Evolutionary conservation across 2,113 vertebrate genomes (phyloP), one percentile per base, ranked within the genome.

Genomic region (Epinephelus moara): DNA sequence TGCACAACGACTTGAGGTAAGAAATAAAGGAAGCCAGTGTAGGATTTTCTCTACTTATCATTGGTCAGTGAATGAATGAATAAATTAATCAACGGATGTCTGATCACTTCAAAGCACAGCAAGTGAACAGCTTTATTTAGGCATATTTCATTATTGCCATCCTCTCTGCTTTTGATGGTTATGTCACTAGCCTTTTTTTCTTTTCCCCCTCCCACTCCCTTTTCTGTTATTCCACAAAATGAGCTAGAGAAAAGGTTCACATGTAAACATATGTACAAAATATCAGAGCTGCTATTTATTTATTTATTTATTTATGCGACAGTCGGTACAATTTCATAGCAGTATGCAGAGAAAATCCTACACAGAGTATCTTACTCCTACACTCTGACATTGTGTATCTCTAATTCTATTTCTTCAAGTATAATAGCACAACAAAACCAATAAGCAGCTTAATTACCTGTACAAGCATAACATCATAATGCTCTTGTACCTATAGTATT

Each of bases 371-470:
- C 53, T 81, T 66, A 73, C 75, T 79, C 72, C 83, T 83, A 80
- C 85, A 85, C 63, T 60, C 25, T 0, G 5, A 67, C 14, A 84
- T 47, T 88, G 70, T 88, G 62, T 21, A 75, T 63, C 19, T 78
- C 55, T 59, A 53, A 78, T 78, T 80, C 42, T 70, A 40, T 85
- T 73, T 72, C 25, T 78, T 13, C 15, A 70, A 66, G 45, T 57
- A 61, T 56, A 82, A 71, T 75, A 80, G n/a, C 25, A 84, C 18
- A 81, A 81, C 40, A 83, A 79, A 76, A 84, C 18, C 52, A 82
- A 79, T 75, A 88, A 81, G 72, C 66, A 61, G 76, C 47, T 73
- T 82, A 75, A 85, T 81, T 82, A 72, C 50, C 60, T 69, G 63
- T 55, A 75, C 27, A 78, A 42, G 6, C 55, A 64, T 78, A 62